Evolutionary conservation across 2,888 invertebrate species (phyloP), one percentile per base, ranked within the genome.

Genomic region (Galerucella pusilla): DNA sequence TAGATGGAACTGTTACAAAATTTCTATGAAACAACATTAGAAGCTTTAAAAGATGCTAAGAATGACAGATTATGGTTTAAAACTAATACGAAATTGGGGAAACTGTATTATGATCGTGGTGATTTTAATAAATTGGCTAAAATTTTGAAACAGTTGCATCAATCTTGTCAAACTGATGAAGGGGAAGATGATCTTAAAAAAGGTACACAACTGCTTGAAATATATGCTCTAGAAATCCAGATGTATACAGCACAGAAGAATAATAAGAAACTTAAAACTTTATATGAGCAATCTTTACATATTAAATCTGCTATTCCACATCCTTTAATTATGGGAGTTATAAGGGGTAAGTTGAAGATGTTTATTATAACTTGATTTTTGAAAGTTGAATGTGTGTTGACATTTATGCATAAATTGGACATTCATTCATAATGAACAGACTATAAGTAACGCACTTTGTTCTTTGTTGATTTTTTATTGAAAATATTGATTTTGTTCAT

Each of bases 161-260:
- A 95, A 84, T 98, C 98, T 74, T 99, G 99, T 88, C 97, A 97
- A 91, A 98, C 97, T 10, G 98, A 97, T 88, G 98, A 98, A 84
- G 98, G 98, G 9, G 97, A 98, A 87, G 98, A 98, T 89, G 98
- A 99, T 87, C 89, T 98, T 78, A 98, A 98, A 87, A 98, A 98
- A 87, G 98, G 97, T 75, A 99, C 99, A 0, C 99, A 99, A 85
- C 89, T 99, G 60, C 89, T 99, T 72, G 99, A 99, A 89, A 99
- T 99, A 78, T 99, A 99, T 87, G 99, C 99, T 0, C 89, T 99
- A 79, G 99, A 99, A 90, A 99, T 99, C 84, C 99, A 99, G 89
- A 99, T 99, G 99, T 98, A 99, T 87, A 99, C 99, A 0, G 97
- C 97, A 75, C 99, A 99, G 90, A 99, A 99, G 87, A 99, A 99